Conservation (phyloP, 2,797 vertebrate genomes). For the Micromesistius poutassou region DNA sequence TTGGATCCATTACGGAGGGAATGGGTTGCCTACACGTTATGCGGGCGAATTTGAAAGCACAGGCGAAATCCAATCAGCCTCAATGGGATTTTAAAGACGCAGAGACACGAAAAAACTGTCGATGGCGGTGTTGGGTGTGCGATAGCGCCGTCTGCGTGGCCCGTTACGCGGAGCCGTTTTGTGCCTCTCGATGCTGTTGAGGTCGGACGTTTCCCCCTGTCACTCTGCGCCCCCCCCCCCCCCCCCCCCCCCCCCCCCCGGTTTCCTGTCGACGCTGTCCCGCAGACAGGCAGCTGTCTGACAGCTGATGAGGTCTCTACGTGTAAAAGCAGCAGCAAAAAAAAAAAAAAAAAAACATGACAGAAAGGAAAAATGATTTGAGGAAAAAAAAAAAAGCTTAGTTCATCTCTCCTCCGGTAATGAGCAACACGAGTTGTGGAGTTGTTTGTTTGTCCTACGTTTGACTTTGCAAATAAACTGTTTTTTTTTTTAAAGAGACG, state of each 20-base stretch:
- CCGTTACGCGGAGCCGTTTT: neutral
- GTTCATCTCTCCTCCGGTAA: conserved; percentile 56
- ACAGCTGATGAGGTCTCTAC: conserved; percentile 56
- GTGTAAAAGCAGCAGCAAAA: neutral
- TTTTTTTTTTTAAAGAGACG: neutral
- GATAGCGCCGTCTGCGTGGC: neutral
- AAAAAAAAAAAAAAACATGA: neutral
- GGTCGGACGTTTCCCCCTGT: conserved; percentile 43
- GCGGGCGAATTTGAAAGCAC: neutral
- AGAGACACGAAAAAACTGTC: neutral
- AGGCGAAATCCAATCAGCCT: neutral
- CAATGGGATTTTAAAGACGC: neutral
- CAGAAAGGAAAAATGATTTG: neutral
- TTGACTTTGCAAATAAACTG: conserved; percentile 64
- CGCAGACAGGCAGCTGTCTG: conserved; percentile 53
- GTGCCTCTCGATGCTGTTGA: conserved; percentile 52
- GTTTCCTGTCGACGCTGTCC: conserved; percentile 13
- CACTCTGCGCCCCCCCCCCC: conserved; percentile 40
- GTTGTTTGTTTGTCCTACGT: conserved; percentile 61
- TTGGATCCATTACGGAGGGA: neutral
- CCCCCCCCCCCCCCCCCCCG: too few relatives aligned
- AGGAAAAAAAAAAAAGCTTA: neutral
- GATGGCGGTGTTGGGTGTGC: neutral
- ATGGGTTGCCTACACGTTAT: neutral
- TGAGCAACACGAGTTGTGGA: conserved; percentile 49